Evolutionary conservation across 2,888 invertebrate genomes (phyloP).

Genomic region (Amphipyra tragopoginis): DNA sequence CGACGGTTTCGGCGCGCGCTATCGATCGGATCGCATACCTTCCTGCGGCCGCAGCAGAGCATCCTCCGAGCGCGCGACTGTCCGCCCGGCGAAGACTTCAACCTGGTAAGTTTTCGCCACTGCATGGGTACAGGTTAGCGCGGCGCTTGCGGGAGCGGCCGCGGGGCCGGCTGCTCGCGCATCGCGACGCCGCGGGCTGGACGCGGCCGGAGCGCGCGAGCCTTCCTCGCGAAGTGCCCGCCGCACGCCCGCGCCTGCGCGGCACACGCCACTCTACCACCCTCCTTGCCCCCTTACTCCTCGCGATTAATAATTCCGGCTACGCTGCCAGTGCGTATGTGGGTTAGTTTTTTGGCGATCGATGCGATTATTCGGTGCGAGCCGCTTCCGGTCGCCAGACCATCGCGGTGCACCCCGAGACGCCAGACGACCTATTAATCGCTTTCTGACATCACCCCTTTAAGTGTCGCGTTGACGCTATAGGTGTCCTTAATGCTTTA

Average conservation of each 20-base stretch:
- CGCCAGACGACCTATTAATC: slow-evolving; percentile 83
- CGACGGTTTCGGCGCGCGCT: slow-evolving; percentile 87
- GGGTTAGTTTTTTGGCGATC: slow-evolving; percentile 90
- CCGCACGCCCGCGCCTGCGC: slow-evolving; percentile 81
- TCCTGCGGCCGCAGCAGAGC: slow-evolving; percentile 98
- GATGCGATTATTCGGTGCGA: slow-evolving; percentile 87
- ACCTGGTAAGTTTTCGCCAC: slow-evolving; percentile 95
- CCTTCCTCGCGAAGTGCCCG: slow-evolving; percentile 87
- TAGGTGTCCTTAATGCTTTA: slow-evolving; percentile 52
- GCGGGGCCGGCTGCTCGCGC: slow-evolving; percentile 86
- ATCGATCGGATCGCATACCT: slow-evolving; percentile 92
- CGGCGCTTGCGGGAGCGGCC: slow-evolving; percentile 88
- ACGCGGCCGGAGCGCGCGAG: slow-evolving; percentile 88
- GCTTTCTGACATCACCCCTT: slow-evolving; percentile 74
- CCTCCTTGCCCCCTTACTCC: slow-evolving; percentile 82
- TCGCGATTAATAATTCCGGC: slow-evolving; percentile 89
- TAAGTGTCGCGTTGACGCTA: slow-evolving; percentile 62
- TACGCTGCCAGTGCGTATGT: slow-evolving; percentile 90
- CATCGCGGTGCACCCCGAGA: slow-evolving; percentile 78
- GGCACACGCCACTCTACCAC: slow-evolving; percentile 69
- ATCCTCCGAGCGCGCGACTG: slow-evolving; percentile 95
- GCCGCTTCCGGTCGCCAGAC: slow-evolving; percentile 79
- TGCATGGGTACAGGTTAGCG: slow-evolving; percentile 94
- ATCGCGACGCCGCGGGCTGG: slow-evolving; percentile 82
- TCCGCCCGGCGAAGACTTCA: slow-evolving; percentile 92